Conservation (phyloP, 2,113 vertebrate species). For the Zootoca vivipara region DNA sequence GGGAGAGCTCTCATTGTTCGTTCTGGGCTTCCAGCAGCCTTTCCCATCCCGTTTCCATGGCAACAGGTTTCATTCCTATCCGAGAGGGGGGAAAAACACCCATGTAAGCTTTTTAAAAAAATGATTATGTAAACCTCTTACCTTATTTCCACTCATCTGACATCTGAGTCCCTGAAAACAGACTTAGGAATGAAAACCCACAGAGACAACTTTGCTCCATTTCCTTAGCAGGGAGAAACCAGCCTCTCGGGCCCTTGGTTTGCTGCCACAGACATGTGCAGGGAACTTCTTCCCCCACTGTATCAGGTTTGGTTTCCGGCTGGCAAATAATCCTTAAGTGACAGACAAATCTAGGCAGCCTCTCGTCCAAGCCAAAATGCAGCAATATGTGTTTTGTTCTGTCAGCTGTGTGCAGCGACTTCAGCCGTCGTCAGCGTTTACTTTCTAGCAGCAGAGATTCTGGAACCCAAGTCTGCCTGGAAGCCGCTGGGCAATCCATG, state of each 20-base stretch:
- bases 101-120: slow-evolving; percentile 54
- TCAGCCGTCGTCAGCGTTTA: not conserved
- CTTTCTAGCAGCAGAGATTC: not conserved
- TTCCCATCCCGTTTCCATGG: slow-evolving; percentile 68
- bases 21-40: slow-evolving; percentile 50
- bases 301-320: not conserved
- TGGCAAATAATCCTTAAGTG: not conserved
- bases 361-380: not conserved
- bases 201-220: not conserved
- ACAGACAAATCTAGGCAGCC: not conserved
- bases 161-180: slow-evolving; percentile 53
- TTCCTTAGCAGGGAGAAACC: not conserved
- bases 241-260: slow-evolving; percentile 1
- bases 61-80: slow-evolving; percentile 52
- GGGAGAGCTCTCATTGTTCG: slow-evolving; percentile 40
- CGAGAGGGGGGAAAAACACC: slow-evolving; percentile 45
- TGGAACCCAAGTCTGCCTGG: not conserved
- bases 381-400: not conserved
- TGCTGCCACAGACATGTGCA: not conserved
- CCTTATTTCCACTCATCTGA: slow-evolving; percentile 39
- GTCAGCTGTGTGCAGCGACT: not conserved
- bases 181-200: slow-evolving; percentile 36
- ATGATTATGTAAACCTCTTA: slow-evolving; percentile 61
- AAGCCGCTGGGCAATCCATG: not conserved
- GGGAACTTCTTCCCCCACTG: not conserved